Percentiles rank a stretch among this genome's conserved stretches.
phyloP scores from a whole-genome alignment of 2,888 invertebrate genomes.

The Lochmaea crataegi region DNA sequence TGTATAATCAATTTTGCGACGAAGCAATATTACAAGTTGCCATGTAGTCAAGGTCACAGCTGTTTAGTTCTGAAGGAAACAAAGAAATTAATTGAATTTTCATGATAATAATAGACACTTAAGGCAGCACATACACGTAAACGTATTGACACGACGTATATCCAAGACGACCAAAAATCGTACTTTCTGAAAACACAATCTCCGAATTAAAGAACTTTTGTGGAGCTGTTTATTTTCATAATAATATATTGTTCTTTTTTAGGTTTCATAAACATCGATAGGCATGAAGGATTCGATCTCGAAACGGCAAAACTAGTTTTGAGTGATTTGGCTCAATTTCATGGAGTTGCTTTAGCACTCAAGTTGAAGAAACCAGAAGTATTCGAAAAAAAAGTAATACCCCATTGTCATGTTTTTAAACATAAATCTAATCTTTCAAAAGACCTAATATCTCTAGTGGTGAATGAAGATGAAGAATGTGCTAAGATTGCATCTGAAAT shows the following conservation, averaged over 20 bases:
- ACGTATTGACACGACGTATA: no score
- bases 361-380: constrained; percentile 63
- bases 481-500: neutral
- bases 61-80: no score
- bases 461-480: neutral
- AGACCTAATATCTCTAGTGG: neutral
- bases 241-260: constrained; percentile 28
- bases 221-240: no score
- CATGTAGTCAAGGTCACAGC: no score
- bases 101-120: no score
- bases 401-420: constrained; percentile 48
- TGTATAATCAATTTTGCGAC: no score
- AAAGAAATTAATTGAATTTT: no score
- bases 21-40: no score
- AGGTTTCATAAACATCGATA: constrained; percentile 67
- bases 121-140: no score
- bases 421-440: neutral
- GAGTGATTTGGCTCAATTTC: constrained; percentile 67
- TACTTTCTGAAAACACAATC: no score
- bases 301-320: constrained; percentile 65
- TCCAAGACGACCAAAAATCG: no score
- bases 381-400: constrained; percentile 59
- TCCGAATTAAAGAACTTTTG: no score
- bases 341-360: constrained; percentile 68
- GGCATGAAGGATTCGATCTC: constrained; percentile 66